Base-by-base conservation (phyloP, 2,888 invertebrate genomes). In the Xestia ashworthii region DNA sequence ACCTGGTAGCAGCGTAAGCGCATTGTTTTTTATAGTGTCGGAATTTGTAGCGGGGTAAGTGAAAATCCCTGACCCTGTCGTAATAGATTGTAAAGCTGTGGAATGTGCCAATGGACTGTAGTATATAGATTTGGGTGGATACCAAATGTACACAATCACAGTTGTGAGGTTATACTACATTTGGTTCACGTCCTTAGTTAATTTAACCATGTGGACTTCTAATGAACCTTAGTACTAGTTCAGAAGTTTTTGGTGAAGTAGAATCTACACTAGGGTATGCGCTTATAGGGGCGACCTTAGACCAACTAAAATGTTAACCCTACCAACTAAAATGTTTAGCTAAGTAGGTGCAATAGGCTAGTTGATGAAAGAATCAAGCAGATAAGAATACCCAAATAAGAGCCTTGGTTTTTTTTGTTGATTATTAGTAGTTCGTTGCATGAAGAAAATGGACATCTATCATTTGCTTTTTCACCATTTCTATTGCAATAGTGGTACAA, bases 1-100 rank as follows among this genome's bases (percentile, higher is more conserved):
- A 94, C 94, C 92, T 94, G 92, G 88, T 91, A 91, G 90, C 92
- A 88, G 92, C 92, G 92, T 93, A 90, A 91, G 93, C 93, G 93
- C 93, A 94, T 94, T 94, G 93, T 93, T 93, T 93, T 93, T 87
- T 94, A 94, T 93, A 93, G 90, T 92, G 85, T 89, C 91, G 80
- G 89, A 89, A 88, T 93, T 93, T 91, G 91, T 91, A 89, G 90
- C 90, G 88, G 90, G 91, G 91, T 90, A 88, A 91, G 89, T 91
- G 91, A 92, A 93, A 92, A 89, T 89, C 86, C 85, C 77, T 87
- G 85, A 87, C 82, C 89, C 86, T 81, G 83, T 90, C 87, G 86
- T 90, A 88, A 91, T 85, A 85, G 84, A 85, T 84, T 88, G 85
- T 89, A 87, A 88, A 86, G 81, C 79, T 71, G 84, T 84, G 77